A percentile compares a stretch with the other conserved stretches of the same genome.
These are phyloP conservation scores for Geophilus truncorum DNA, from an alignment of 2,888 invertebrate species.

Conservation along the genomic window DNA sequence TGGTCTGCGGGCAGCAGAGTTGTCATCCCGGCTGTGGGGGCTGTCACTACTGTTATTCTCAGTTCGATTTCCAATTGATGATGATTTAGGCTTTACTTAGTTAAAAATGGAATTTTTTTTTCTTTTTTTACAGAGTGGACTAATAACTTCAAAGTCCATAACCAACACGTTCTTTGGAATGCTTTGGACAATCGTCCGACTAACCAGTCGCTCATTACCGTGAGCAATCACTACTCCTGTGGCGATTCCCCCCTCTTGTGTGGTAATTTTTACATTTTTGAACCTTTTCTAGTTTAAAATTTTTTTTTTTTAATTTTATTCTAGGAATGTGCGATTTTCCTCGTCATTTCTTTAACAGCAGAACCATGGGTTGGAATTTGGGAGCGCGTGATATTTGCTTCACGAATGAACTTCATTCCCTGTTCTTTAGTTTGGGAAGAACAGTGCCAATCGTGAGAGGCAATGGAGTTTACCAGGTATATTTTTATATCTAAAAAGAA, in stretches of 20 bases:
- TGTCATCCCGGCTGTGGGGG: conserved; percentile 74
- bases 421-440: conserved; percentile 89
- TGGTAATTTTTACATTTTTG: conserved; percentile 58
- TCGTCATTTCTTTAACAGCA: conserved; percentile 55
- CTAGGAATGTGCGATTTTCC: neutral
- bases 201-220: conserved; percentile 79
- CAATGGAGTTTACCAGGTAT: conserved; percentile 82
- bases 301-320: no score
- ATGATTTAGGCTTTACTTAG: neutral
- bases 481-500: no score
- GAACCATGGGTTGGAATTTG: conserved; percentile 82
- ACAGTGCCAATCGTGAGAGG: conserved; percentile 92
- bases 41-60: conserved; percentile 78
- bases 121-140: conserved; percentile 62
- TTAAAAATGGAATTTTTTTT: conserved; percentile 29
- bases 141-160: conserved; percentile 76
- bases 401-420: conserved; percentile 73
- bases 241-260: conserved; percentile 94
- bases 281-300: no score
- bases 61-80: conserved; percentile 48
- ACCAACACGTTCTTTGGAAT: conserved; percentile 64
- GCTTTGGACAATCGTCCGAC: conserved; percentile 64
- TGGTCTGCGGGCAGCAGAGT: conserved; percentile 78
- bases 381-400: conserved; percentile 98
- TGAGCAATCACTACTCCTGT: conserved; percentile 93